These are phyloP conservation scores for Rhinatrema bivittatum DNA, from an alignment of 2,797 vertebrate species.

Conservation along the genomic window DNA sequence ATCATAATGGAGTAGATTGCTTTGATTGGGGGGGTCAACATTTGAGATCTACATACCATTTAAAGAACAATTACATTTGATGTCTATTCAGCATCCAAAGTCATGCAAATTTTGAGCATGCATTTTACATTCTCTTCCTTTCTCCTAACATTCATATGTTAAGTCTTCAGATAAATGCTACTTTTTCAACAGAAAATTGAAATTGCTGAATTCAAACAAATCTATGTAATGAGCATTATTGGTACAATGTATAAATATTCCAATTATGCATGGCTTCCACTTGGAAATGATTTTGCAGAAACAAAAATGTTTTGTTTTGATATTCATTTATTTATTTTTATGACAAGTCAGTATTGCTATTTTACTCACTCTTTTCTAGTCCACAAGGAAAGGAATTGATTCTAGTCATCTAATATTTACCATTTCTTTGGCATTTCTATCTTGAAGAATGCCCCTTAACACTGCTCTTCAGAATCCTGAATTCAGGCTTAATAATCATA, in stretches of 20 bases:
- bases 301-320: conserved; percentile 32
- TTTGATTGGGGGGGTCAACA: conserved; percentile 60
- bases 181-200: conserved; percentile 63
- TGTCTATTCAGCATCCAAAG: conserved; percentile 51
- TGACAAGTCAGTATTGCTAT: conserved; percentile 56
- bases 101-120: conserved; percentile 49
- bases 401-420: conserved; percentile 42
- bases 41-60: conserved; percentile 49
- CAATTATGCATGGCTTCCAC: conserved; percentile 54
- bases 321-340: no score
- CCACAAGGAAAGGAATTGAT: no score
- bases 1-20: conserved; percentile 62
- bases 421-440: conserved; percentile 35
- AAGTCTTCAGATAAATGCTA: conserved; percentile 48
- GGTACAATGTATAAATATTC: conserved; percentile 59
- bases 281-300: conserved; percentile 53
- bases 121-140: conserved; percentile 39
- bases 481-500: conserved; percentile 52
- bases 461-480: conserved; percentile 18
- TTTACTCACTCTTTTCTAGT: no score
- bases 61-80: conserved; percentile 59
- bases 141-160: conserved; percentile 56
- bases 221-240: conserved; percentile 59
- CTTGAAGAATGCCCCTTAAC: conserved; percentile 27
- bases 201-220: conserved; percentile 55